phyloP scores from a whole-genome alignment of 1,140 invertebrate genomes.

The Holcopasites calliopsidis region DNA sequence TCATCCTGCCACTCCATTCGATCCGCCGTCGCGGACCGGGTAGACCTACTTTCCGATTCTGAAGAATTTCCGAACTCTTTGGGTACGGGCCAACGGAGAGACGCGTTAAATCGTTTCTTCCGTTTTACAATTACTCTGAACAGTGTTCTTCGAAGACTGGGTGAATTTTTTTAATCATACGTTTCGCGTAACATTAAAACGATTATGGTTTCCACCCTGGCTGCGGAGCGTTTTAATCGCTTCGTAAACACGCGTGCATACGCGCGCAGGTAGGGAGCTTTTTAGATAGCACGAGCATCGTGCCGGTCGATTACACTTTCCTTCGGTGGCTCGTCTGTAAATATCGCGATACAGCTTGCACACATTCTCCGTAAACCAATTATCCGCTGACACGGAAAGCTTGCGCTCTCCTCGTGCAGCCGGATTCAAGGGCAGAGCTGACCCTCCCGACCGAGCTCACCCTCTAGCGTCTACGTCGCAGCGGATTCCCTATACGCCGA shows the following conservation, averaged over 20 bases:
- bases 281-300: conserved; percentile 53
- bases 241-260: conserved; percentile 24
- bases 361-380: conserved; percentile 54
- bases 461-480: conserved; percentile 10
- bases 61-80: not conserved
- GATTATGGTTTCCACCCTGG: too few species aligned
- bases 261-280: not conserved
- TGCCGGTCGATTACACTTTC: conserved; percentile 62
- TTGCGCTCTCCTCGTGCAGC: conserved; percentile 46
- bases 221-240: conserved; percentile 16
- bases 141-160: not conserved
- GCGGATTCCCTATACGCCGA: conserved; percentile 5
- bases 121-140: too few species aligned
- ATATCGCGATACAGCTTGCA: conserved; percentile 40
- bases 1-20: conserved; percentile 39
- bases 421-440: conserved; percentile 52
- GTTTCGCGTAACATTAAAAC: not conserved
- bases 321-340: conserved; percentile 38
- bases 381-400: conserved; percentile 57
- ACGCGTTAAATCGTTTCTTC: too few species aligned
- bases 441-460: conserved; percentile 18
- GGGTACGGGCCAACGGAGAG: not conserved
- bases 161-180: not conserved
- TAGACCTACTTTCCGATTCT: conserved; percentile 31
- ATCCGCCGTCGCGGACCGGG: conserved; percentile 2